Conservation (phyloP, 2,113 vertebrate species). For the Montifringilla adamsi region DNA sequence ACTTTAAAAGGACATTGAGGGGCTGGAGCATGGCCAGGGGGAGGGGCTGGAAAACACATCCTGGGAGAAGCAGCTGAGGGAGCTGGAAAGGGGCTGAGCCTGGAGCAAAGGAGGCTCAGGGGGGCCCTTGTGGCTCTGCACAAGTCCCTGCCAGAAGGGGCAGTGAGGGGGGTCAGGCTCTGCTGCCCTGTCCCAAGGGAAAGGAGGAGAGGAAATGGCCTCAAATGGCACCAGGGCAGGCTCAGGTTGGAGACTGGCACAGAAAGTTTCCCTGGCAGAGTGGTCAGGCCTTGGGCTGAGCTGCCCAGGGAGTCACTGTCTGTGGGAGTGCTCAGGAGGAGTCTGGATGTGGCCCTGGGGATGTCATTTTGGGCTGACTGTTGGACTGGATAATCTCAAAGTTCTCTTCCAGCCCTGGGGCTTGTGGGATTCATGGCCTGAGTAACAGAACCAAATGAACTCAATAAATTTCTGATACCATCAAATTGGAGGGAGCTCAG, state of each 20-base stretch:
- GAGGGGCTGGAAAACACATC: neutral
- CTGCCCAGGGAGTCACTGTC: neutral
- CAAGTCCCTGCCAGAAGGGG: neutral
- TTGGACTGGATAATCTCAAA: neutral
- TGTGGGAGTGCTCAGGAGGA: neutral
- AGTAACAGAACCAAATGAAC: neutral
- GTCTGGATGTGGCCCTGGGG: neutral
- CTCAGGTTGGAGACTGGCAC: fast-evolving
- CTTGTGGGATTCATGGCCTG: neutral
- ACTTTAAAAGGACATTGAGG: neutral
- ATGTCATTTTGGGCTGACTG: neutral
- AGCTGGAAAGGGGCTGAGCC: neutral
- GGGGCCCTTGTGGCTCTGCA: fast-evolving
- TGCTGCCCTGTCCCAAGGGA: neutral
- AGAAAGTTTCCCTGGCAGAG: neutral
- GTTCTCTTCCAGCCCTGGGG: neutral
- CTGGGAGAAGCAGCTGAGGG: neutral
- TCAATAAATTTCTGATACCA: neutral
- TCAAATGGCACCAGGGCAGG: neutral
- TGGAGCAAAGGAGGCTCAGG: neutral
- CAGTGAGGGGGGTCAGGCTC: too few relatives aligned
- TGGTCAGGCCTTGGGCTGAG: neutral
- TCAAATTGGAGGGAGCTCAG: neutral
- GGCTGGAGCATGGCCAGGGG: neutral
- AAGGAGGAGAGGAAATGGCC: neutral